Evolutionary conservation across 2,797 vertebrate genomes (phyloP), one percentile per base, ranked within the genome.

Genomic region (Sebastes melanostomus): DNA sequence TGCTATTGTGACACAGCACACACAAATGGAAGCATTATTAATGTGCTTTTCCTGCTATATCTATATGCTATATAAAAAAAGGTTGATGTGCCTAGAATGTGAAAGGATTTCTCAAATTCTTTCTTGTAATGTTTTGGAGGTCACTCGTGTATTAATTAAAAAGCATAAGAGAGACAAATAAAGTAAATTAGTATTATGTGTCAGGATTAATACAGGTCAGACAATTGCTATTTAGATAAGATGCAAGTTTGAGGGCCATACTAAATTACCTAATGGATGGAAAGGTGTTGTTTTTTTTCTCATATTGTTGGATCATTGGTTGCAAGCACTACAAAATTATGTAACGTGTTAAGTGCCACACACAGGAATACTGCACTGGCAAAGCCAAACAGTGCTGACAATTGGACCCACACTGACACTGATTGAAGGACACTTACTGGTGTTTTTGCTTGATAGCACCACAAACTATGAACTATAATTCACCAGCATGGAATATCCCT

Each of bases 301-400:
- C 56, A 27, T 55, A n/a, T 29, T 62, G 10, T 34, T 76, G 66
- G n/a, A 69, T 65, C 10, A 29, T 22, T 76, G 22, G 13, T 75
- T 1, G 0, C 29, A 62, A 22, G 10, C 55, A 67, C 63, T 56
- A 25, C 12, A 78, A 42, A 50, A 62, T 54, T 0, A 24, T 63
- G n/a, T 70, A 72, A 83, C 73, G 32, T 73, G 58, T 77, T 56
- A 65, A 76, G 50, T 62, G 24, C 29, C 25, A 67, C 72, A 78
- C 66, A 61, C 10, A 50, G 25, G 8, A 59, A 42, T 54, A 63
- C 16, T 52, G 20, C 55, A 27, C 36, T 55, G 22, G 22, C 13
- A 72, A 62, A 59, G 36, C 61, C 42, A 68, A 77, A 77, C 60
- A 60, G n/a, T 46, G 32, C 9, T 55, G 75, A 81, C 27, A 70